Base-by-base conservation (phyloP, 2,888 invertebrate genomes). In the Ophion slaviceki region DNA sequence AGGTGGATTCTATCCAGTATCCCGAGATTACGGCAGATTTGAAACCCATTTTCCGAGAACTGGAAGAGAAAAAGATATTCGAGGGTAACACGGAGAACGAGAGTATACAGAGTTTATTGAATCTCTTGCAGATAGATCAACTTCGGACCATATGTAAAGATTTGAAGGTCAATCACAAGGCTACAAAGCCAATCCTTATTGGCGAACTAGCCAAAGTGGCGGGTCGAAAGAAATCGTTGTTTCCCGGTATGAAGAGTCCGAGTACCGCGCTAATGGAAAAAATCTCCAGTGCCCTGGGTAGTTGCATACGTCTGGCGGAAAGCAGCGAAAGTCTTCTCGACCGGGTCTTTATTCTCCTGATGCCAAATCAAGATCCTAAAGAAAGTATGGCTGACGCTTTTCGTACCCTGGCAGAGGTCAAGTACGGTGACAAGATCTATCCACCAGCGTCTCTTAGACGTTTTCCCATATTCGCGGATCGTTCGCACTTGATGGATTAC, bases 381-480 rank as follows among this genome's bases (percentile, higher is more conserved):
- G 87, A 90, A 76, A 86, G 76, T 7, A 82, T 92, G 3, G 24
- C 87, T 11, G 92, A 92, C 28, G 82, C 89, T 40, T 92, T 92
- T 61, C 78, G 86, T 0, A 89, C 86, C 74, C 79, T 93, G 40
- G 62, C 83, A 0, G 89, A 90, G 62, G 84, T 93, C n/a, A 88
- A 92, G 28, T 81, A 75, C n/a, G 89, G 89, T 10, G 87, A 90
- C 11, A 82, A 88, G n/a, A 68, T 82, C 10, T 92, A 88, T 80
- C 93, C 93, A 2, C 76, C 72, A n/a, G 74, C 87, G 45, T 82
- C 88, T 1, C 64, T 53, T 6, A 74, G 88, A 82, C 85, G 87
- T 36, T 92, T 89, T 82, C 94, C 94, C 47, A 88, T 94, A 32
- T 94, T 94, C 80, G 70, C 89, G 36, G 87, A 87, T 70, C 88